Percentiles rank a stretch among this genome's conserved stretches.
Evolutionary conservation across 2,113 vertebrate genomes (phyloP).

Genomic region (Thermophis baileyi): DNA sequence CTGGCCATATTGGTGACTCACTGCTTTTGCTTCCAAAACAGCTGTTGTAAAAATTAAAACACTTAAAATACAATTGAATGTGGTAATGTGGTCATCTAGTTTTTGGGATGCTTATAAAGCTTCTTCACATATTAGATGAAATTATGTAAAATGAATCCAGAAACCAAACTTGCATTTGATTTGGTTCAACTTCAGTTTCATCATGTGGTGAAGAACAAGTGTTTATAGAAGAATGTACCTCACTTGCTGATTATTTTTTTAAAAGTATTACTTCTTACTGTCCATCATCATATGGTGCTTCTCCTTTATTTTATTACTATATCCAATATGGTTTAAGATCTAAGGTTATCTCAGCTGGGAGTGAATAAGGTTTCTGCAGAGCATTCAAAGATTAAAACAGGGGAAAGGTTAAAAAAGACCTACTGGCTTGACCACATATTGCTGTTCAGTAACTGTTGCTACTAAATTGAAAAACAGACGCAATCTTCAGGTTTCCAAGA

Average conservation of each 20-base stretch:
- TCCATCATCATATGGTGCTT: not conserved
- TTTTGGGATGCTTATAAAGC: not conserved
- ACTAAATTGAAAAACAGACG: constrained; percentile 48
- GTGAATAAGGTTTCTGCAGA: constrained; percentile 5
- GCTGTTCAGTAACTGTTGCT: constrained; percentile 26
- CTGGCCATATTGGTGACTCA: not conserved
- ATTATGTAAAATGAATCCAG: not conserved
- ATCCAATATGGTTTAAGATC: not conserved
- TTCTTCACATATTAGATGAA: not conserved
- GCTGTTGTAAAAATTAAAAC: not conserved
- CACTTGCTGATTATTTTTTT: not conserved
- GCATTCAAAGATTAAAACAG: constrained; percentile 45
- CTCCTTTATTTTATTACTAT: not conserved
- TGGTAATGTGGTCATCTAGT: not conserved
- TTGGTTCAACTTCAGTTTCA: not conserved
- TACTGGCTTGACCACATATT: constrained; percentile 7
- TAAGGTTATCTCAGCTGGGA: constrained; percentile 8
- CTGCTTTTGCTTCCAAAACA: not conserved
- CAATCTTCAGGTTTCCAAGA: constrained; percentile 23
- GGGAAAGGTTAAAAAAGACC: constrained; percentile 42
- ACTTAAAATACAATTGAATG: not conserved
- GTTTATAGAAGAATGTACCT: not conserved
- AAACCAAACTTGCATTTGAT: not conserved
- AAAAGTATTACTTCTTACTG: not conserved
- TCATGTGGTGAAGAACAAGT: not conserved